Evolutionary conservation across 2,888 invertebrate species (phyloP), one percentile per base, ranked within the genome.

Genomic region (Fragum fragum): DNA sequence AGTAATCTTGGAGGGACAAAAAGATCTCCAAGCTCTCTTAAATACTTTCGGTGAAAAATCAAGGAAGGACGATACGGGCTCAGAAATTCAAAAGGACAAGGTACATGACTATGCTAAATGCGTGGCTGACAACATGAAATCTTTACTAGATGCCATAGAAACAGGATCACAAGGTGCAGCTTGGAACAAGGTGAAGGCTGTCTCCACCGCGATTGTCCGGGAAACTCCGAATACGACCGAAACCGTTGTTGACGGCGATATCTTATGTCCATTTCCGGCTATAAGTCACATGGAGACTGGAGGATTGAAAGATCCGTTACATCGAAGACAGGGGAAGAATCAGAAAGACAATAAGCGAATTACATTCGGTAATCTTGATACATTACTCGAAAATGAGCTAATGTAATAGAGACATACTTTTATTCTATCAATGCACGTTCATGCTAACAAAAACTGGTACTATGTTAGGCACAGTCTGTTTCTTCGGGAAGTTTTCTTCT

Each of bases 121-220:
- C 5, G 80, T 91, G 0, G 82, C 81, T 23, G 83, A 83, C 11
- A 91, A 89, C 55, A 76, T 91, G 68, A 81, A 79, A 11, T 84
- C 73, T n/a, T 79, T 91, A 52, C 81, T 89, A 14, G 73, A 82
- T 3, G 78, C 80, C 1, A 83, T 91, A 5, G 82, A 88, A 32
- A 42, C 72, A 16, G 57, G 78, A 5, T 66, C 69, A 18, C 57
- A 80, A 3, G 85, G 88, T 0, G 81, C 86, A 42, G 76, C 86
- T 21, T 91, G 91, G 91, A 81, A 87, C 36, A 87, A 78, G 73
- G 85, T 90, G 23, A 90, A 90, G 63, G 87, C 90, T 9, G 88
- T 90, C 14, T 89, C 90, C 0, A 90, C 91, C 0, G 88, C 91
- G 3, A 88, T 91, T 23, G 66, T 80, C 11, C 75, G 91, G 47